Percentiles rank a stretch among this genome's conserved stretches.
These are phyloP conservation scores for Takifugu ocellatus DNA, from an alignment of 2,797 vertebrate genomes.

Conservation along the genomic window DNA sequence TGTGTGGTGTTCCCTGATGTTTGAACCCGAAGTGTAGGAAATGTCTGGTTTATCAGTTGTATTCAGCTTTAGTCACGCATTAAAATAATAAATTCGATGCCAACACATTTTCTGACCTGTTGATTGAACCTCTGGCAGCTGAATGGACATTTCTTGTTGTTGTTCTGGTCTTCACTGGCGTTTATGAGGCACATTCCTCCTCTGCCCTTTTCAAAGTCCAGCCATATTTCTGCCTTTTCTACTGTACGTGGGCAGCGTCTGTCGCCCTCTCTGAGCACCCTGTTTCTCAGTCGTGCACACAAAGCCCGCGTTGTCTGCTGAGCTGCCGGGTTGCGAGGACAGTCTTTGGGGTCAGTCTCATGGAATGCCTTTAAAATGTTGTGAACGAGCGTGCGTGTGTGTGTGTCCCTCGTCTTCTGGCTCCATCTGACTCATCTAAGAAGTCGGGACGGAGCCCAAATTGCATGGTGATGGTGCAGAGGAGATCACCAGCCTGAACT, in stretches of 20 bases:
- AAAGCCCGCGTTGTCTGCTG: constrained; percentile 64
- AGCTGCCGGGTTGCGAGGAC: constrained; percentile 55
- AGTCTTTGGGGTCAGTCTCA: constrained; percentile 56
- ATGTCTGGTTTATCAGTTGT: no score
- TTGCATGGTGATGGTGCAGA: not conserved
- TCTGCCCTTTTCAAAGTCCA: constrained; percentile 34
- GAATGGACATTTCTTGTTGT: not conserved
- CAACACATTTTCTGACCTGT: not conserved
- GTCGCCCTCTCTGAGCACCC: constrained; percentile 46
- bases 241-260: constrained; percentile 56
- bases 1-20: not conserved
- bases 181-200: constrained; percentile 43
- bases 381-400: constrained; percentile 31
- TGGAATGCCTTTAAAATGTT: constrained; percentile 62
- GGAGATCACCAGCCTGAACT: not conserved
- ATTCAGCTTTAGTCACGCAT: no score
- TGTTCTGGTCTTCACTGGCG: not conserved
- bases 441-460: constrained; percentile 20
- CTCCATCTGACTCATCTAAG: constrained; percentile 43
- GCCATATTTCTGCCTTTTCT: constrained; percentile 60
- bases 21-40: no score
- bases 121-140: not conserved
- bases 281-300: constrained; percentile 49
- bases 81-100: no score
- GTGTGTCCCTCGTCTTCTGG: constrained; percentile 19